Evolutionary conservation across 2,888 invertebrate genomes (phyloP).

Genomic region (Parochlus steinenii): DNA sequence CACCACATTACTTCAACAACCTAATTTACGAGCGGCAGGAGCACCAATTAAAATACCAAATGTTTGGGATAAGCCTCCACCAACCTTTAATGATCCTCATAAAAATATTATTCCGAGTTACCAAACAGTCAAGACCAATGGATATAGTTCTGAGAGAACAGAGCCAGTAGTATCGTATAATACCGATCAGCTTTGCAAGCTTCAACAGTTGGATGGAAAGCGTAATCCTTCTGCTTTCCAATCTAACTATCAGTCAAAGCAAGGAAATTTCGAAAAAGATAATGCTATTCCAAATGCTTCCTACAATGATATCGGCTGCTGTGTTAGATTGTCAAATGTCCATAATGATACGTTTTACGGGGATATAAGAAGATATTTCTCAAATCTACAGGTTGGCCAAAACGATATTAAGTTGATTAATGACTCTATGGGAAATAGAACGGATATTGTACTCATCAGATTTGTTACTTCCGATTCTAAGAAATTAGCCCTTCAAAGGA

Average conservation of each 20-base stretch:
- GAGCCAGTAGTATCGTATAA: constrained; percentile 17
- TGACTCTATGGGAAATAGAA: constrained; percentile 59
- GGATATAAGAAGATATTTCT: constrained; percentile 69
- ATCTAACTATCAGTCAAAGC: no score
- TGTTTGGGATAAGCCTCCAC: constrained; percentile 12
- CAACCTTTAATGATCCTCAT: no score
- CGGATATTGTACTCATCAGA: constrained; percentile 63
- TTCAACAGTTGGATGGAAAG: constrained; percentile 36
- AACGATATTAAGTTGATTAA: constrained; percentile 77
- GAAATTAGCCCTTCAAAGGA: constrained; percentile 49
- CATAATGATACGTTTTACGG: constrained; percentile 59
- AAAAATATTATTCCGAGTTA: constrained; percentile 1
- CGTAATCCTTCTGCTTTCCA: constrained; percentile 42
- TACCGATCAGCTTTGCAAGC: no score
- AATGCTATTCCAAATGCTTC: constrained; percentile 17
- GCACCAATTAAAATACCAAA: constrained; percentile 7
- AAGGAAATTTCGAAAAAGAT: constrained; percentile 12
- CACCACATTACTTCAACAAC: no score
- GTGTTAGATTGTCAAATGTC: constrained; percentile 57
- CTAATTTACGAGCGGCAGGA: no score
- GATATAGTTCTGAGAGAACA: constrained; percentile 9
- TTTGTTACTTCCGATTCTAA: constrained; percentile 56
- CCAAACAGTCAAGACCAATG: constrained; percentile 11
- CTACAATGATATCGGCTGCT: constrained; percentile 27
- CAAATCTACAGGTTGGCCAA: constrained; percentile 55